Evolutionary conservation across 2,888 invertebrate species (phyloP).

Genomic region (Agonopterix subpropinquella): DNA sequence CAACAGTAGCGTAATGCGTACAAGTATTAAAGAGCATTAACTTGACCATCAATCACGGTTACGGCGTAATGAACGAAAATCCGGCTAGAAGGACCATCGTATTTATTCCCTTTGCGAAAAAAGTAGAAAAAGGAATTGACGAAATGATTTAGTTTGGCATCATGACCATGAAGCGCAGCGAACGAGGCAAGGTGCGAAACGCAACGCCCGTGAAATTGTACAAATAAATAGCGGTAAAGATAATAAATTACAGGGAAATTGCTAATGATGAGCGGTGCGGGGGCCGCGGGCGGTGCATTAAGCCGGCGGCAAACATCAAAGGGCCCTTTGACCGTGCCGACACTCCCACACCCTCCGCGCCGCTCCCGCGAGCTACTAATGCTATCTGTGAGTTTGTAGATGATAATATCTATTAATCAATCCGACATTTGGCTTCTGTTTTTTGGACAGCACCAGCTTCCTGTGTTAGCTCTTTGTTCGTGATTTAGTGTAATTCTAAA

Average conservation of each 20-base stretch:
- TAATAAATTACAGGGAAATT: slow-evolving; percentile 75
- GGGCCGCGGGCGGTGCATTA: slow-evolving; percentile 72
- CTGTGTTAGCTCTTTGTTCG: slow-evolving; percentile 13
- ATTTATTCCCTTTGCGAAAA: neutral
- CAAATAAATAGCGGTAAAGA: slow-evolving; percentile 74
- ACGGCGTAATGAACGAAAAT: slow-evolving; percentile 5
- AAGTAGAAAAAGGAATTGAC: neutral
- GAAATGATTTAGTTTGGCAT: neutral
- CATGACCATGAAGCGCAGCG: neutral
- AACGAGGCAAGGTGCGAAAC: slow-evolving; percentile 35
- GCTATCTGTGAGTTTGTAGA: slow-evolving; percentile 11
- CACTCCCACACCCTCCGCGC: slow-evolving; percentile 62
- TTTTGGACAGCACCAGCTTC: slow-evolving; percentile 24
- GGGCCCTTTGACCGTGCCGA: slow-evolving; percentile 74
- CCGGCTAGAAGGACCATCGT: slow-evolving; percentile 10
- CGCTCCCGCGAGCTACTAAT: slow-evolving; percentile 26
- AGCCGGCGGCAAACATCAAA: slow-evolving; percentile 76
- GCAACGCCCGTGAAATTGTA: slow-evolving; percentile 60
- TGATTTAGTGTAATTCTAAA: slow-evolving; percentile 1
- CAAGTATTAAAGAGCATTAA: slow-evolving; percentile 5
- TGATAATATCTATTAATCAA: slow-evolving; percentile 61
- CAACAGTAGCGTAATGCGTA: neutral
- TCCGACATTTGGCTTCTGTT: slow-evolving; percentile 36
- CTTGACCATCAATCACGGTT: slow-evolving; percentile 2
- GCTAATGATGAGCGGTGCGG: slow-evolving; percentile 72